Base-by-base conservation (phyloP, 2,113 vertebrate genomes). In the Odontophorus gujanensis region DNA sequence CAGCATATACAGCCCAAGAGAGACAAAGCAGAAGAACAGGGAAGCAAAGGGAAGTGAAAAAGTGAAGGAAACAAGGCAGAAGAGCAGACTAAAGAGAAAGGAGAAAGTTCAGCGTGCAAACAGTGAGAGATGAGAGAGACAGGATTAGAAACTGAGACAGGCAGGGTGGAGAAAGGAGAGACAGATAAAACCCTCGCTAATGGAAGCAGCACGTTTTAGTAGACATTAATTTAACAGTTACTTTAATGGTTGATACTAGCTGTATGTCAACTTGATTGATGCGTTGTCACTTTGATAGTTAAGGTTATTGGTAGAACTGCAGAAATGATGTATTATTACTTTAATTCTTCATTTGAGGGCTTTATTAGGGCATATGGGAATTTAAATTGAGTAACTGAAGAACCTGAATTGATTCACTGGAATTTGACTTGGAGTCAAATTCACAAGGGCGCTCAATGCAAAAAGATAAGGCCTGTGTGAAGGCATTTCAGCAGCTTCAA, bases 201-300 rank as follows among this genome's bases (percentile, higher is more conserved):
- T 96, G 96, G 95, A 96, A 94, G 89, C 71, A 94, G 93, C 40
- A 79, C 87, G 95, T 95, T 84, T 95, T 91, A 91, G 95, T 63
- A 97, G 96, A 95, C 93, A 89, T 94, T 94, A 96, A 97, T 97
- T 96, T 96, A 96, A 95, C 81, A 96, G 93, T 95, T 97, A 87
- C 96, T 96, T 96, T 96, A 97, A 96, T 96, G 96, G 94, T 81
- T 97, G 96, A 96, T 96, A 96, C 91, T 96, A 95, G 71, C 92
- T 97, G 93, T 93, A 96, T 66, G 95, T 97, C 97, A 97, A 80
- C 94, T 95, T 97, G 96, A 97, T 96, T 93, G 97, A 96, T 94
- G 92, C 80, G 2, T 81, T 96, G 96, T 97, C 97, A 96, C 89
- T 95, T 96, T 87, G 87, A 97, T 96, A 95, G 93, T 96, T 96